phyloP scores from a whole-genome alignment of 2,113 vertebrate species.

The Hemiprocne comata region DNA sequence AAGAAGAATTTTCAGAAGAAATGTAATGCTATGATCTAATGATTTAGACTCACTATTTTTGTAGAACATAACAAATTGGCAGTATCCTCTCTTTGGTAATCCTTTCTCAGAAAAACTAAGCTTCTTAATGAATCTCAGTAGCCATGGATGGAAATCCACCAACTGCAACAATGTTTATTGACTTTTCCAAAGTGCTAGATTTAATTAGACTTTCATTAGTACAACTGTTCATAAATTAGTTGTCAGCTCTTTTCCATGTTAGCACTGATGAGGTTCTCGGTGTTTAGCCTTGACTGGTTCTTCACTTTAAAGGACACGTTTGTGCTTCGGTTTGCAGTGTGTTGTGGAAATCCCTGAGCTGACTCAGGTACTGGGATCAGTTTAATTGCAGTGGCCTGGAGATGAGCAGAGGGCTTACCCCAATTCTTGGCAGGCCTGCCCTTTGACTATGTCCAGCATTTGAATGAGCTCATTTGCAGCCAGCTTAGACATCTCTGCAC shows the following conservation, averaged over 20 bases:
- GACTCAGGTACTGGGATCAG: not conserved
- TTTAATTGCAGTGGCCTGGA: not conserved
- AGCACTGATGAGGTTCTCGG: not conserved
- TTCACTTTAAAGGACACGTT: not conserved
- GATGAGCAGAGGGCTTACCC: not conserved
- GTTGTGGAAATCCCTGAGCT: not conserved
- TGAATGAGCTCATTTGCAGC: not conserved
- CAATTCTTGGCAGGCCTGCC: not conserved
- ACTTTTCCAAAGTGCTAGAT: slow-evolving; percentile 42
- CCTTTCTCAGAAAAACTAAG: slow-evolving; percentile 61
- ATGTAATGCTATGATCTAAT: slow-evolving; percentile 19
- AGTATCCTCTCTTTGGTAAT: slow-evolving; percentile 44
- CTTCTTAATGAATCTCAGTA: slow-evolving; percentile 58
- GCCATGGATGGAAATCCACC: slow-evolving; percentile 40
- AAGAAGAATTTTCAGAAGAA: slow-evolving; percentile 21
- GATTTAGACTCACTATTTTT: slow-evolving; percentile 27
- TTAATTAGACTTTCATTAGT: slow-evolving; percentile 54
- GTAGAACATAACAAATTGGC: slow-evolving; percentile 22
- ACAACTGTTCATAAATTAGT: slow-evolving; percentile 3
- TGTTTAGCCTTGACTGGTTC: not conserved
- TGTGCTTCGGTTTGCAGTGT: not conserved
- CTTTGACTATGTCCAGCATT: not conserved
- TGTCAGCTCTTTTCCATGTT: not conserved
- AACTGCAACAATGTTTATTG: slow-evolving; percentile 45
- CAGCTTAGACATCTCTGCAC: not conserved